These are phyloP conservation scores for Oryzias sinensis DNA, from an alignment of 2,797 vertebrate species.

Conservation along the genomic window DNA sequence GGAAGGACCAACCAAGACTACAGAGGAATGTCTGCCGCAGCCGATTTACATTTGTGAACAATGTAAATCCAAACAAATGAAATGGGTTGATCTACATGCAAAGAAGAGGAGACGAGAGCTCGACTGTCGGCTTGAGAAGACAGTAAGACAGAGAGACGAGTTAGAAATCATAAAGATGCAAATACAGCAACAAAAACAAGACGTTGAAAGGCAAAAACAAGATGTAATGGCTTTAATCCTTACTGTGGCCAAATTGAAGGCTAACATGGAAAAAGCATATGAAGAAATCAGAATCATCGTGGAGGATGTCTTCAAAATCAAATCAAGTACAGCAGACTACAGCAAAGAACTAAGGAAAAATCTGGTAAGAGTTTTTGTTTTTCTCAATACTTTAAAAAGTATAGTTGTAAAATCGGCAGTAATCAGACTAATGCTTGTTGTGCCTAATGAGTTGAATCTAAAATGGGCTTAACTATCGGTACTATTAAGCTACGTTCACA, in stretches of 20 bases:
- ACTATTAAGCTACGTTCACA: too few species aligned
- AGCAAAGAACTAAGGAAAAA: conserved; percentile 34
- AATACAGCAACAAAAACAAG: conserved; percentile 45
- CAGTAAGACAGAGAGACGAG: conserved; percentile 52
- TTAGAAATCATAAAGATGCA: conserved; percentile 60
- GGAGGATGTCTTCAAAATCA: conserved; percentile 35
- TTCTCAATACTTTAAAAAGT: background rate
- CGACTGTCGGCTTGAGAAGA: conserved; percentile 55
- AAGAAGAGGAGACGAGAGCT: conserved; percentile 47
- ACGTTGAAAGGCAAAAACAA: conserved; percentile 40
- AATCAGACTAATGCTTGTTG: too few species aligned
- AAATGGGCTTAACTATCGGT: too few species aligned
- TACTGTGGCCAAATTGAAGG: conserved; percentile 40
- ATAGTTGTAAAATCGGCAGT: background rate
- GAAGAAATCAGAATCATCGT: conserved; percentile 34
- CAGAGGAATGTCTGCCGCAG: too few species aligned
- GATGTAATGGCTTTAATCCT: conserved; percentile 2
- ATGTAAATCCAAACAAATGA: conserved; percentile 24
- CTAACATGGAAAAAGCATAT: conserved; percentile 25
- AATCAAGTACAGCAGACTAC: conserved; percentile 26
- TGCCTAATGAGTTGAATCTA: too few species aligned
- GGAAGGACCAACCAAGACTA: too few species aligned
- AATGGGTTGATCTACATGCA: conserved; percentile 49
- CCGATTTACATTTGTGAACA: too few species aligned
- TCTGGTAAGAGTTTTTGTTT: conserved; percentile 37